phyloP scores from a whole-genome alignment of 2,888 invertebrate genomes.

The Tetheella fluctuosa region DNA sequence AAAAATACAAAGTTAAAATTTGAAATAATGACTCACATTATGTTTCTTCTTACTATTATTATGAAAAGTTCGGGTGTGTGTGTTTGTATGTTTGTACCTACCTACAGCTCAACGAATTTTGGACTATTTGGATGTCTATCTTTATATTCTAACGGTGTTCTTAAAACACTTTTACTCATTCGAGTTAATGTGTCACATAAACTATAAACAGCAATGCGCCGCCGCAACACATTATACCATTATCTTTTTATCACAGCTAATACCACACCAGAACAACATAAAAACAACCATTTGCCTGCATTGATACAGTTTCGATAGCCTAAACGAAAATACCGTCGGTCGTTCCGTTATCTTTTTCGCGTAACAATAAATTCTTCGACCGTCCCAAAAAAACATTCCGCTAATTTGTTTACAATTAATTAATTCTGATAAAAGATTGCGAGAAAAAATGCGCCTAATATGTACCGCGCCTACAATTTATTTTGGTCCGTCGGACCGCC shows the following conservation, averaged over 20 bases:
- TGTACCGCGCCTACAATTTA: constrained; percentile 44
- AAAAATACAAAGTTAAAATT: no score
- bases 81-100: no score
- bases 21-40: no score
- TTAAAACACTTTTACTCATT: no score
- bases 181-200: not conserved
- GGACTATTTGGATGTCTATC: no score
- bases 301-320: constrained; percentile 27
- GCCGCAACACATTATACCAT: not conserved
- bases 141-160: no score
- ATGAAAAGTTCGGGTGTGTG: no score
- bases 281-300: constrained; percentile 22
- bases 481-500: constrained; percentile 50
- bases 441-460: constrained; percentile 50
- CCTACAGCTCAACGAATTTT: no score
- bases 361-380: constrained; percentile 33
- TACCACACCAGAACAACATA: constrained; percentile 12
- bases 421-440: constrained; percentile 45
- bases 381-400: constrained; percentile 30
- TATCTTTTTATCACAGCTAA: not conserved
- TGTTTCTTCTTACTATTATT: no score
- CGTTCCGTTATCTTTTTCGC: constrained; percentile 32
- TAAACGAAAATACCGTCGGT: constrained; percentile 32
- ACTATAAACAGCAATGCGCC: not conserved
- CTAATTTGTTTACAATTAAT: constrained; percentile 64